Percentiles rank a stretch among this genome's conserved stretches.
phyloP scores from a whole-genome alignment of 2,888 invertebrate species.

The Barypeithes pellucidus region DNA sequence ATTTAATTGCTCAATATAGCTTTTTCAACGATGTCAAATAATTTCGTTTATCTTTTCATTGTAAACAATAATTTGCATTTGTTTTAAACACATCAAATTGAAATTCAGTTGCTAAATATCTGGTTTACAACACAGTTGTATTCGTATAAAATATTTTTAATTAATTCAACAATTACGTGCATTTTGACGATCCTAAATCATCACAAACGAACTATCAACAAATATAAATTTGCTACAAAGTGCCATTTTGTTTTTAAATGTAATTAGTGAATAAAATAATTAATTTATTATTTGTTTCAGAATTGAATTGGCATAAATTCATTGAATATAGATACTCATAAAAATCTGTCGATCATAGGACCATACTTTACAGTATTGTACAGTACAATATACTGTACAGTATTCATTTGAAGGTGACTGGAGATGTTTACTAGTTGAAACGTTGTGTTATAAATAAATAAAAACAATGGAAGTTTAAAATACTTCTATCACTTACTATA shows the following conservation, averaged over 20 bases:
- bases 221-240: neutral
- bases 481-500: too few species aligned
- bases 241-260: neutral
- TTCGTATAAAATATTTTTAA: neutral
- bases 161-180: neutral
- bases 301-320: too few species aligned
- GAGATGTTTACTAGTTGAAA: too few species aligned
- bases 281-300: slow-evolving; percentile 1
- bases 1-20: too few species aligned
- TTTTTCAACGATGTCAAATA: too few species aligned
- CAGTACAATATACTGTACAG: too few species aligned
- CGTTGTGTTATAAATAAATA: too few species aligned
- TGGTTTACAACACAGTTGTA: neutral
- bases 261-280: slow-evolving; percentile 6
- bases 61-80: neutral
- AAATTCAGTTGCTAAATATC: neutral
- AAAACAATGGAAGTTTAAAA: too few species aligned
- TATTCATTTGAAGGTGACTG: too few species aligned
- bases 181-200: neutral
- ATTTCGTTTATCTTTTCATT: neutral
- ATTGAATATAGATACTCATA: too few species aligned
- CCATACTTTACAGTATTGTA: too few species aligned
- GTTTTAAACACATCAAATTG: neutral
- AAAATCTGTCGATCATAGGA: too few species aligned
- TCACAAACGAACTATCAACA: neutral